Conservation (phyloP, 2,113 vertebrate species). For the Pipa parva region DNA sequence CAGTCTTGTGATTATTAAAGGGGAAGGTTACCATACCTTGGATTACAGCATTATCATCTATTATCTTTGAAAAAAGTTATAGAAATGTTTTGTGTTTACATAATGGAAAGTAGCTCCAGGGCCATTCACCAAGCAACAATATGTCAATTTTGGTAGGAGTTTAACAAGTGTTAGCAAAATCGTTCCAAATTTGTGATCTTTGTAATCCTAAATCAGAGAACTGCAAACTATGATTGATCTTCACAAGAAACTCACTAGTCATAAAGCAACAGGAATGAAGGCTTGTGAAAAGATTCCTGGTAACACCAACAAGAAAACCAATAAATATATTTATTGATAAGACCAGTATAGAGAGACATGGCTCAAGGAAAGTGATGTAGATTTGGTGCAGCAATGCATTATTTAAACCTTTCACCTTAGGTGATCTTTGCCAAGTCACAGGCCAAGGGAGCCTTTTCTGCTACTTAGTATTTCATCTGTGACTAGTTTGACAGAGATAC, state of each 20-base stretch:
- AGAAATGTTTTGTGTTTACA: too few relatives aligned
- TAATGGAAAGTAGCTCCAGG: too few relatives aligned
- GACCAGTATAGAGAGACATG: background rate
- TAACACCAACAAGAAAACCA: too few relatives aligned
- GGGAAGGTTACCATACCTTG: too few relatives aligned
- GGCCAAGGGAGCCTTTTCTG: background rate
- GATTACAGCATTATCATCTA: too few relatives aligned
- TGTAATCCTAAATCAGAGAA: background rate
- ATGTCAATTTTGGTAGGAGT: background rate
- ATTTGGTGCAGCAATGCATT: background rate
- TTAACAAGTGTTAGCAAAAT: too few relatives aligned
- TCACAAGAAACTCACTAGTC: background rate
- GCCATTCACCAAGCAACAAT: background rate
- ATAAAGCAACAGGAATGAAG: background rate
- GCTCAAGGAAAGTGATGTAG: background rate
- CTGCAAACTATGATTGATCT: too few relatives aligned
- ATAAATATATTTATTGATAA: background rate
- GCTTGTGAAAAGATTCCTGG: background rate
- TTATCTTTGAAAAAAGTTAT: too few relatives aligned
- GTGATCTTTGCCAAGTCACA: slow-evolving; percentile 18
- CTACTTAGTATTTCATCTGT: slow-evolving; percentile 7
- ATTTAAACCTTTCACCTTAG: slow-evolving; percentile 8
- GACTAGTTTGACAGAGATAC: too few relatives aligned
- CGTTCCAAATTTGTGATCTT: too few relatives aligned
- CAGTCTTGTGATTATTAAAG: too few relatives aligned